Evolutionary conservation across 2,113 vertebrate genomes (phyloP).

Genomic region (Callorhinus ursinus): DNA sequence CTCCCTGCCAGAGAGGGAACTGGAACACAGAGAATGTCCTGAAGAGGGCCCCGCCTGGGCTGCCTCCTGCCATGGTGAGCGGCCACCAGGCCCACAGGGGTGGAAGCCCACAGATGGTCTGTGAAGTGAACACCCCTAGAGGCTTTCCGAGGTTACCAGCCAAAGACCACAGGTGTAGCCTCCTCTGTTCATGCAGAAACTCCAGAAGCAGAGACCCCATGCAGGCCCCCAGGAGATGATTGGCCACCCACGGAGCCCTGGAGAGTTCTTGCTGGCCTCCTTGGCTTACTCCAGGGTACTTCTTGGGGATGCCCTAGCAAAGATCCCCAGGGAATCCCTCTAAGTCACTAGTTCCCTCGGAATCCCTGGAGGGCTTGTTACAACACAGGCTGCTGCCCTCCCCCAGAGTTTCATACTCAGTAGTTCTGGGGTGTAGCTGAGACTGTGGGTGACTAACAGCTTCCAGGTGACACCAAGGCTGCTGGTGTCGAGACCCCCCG

Average conservation of each 20-base stretch:
- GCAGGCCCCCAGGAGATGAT: background rate
- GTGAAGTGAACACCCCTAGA: background rate
- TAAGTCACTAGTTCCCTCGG: background rate
- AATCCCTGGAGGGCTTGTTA: background rate
- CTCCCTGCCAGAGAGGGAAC: background rate
- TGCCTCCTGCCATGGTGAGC: accelerated
- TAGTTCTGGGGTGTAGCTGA: background rate
- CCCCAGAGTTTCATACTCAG: background rate
- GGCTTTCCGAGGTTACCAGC: background rate
- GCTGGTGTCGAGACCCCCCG: background rate
- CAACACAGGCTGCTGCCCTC: background rate
- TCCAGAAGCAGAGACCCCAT: background rate
- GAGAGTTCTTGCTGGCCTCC: background rate
- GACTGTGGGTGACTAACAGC: background rate
- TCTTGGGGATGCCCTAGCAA: background rate
- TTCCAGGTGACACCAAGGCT: background rate
- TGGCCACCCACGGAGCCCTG: background rate
- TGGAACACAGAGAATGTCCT: accelerated
- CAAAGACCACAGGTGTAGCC: background rate
- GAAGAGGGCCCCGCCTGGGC: background rate
- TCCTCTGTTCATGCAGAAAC: background rate
- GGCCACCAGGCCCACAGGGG: background rate
- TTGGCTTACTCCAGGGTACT: background rate
- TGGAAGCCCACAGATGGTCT: background rate
- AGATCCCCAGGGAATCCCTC: background rate